Evolutionary conservation across 2,797 vertebrate species (phyloP), one percentile per base, ranked within the genome.

Genomic region (Antennarius maculatus): DNA sequence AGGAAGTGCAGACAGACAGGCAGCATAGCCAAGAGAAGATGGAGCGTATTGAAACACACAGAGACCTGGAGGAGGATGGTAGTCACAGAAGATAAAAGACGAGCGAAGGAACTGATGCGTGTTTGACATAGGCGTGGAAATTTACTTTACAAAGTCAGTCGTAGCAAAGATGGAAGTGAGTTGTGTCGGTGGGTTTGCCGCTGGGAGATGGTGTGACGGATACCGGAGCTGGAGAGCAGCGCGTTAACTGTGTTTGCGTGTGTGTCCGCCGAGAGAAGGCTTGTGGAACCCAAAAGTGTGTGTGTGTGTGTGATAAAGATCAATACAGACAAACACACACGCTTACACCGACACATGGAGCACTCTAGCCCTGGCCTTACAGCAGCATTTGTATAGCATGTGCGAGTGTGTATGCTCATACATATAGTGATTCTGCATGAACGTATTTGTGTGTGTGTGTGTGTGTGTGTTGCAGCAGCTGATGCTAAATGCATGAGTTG

Each of bases 201-300:
- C 13, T 49, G 69, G 68, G 52, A 73, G 72, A 69, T 72, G 50
- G 53, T 67, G 67, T 59, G 17, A 60, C 62, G 66, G 69, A 47
- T 48, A 54, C 47, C 61, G 46, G 63, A 71, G 52, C 18, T 47
- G 34, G 55, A 71, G 68, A 59, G 79, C 70, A 83, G 69, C 71
- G 61, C 57, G 52, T n/a, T 61, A 14, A 63, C 28, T 28, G 29
- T 54, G 31, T 62, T 51, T 53, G 10, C 34, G 39, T 17, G 14
- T 54, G 39, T 66, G 57, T 66, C 50, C 14, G 57, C 15, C 2
- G 56, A 70, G 42, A 71, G 37, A 28, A 14, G 17, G 42, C 69
- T 64, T 65, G 54, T 54, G 69, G 11, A 60, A 60, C 71, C 61
- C 65, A 51, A 61, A 58, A 53, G 45, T 66, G 54, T 28, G 14